These are phyloP conservation scores for Steinernema scapterisci DNA, from an alignment of 2,888 invertebrate genomes.

Conservation along the genomic window DNA sequence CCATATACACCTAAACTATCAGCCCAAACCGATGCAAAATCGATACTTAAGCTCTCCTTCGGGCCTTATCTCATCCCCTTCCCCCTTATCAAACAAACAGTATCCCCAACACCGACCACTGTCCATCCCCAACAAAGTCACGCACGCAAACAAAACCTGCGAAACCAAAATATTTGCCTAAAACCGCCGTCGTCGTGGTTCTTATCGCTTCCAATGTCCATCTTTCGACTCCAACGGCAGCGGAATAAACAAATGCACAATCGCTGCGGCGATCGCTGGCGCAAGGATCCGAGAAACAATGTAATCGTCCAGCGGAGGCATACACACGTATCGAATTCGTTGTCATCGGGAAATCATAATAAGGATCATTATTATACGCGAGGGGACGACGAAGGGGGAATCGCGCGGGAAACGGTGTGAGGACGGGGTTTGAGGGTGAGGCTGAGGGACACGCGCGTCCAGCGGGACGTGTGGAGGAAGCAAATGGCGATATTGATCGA, in stretches of 20 bases:
- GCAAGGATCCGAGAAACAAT: neutral
- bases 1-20: too few relatives aligned
- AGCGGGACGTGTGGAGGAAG: neutral
- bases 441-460: neutral
- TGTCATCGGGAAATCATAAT: constrained; percentile 10
- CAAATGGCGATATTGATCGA: neutral
- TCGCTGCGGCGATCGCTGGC: too few relatives aligned
- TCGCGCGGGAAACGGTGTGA: constrained; percentile 22
- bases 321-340: neutral
- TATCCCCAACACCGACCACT: too few relatives aligned
- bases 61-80: too few relatives aligned
- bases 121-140: too few relatives aligned
- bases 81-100: too few relatives aligned
- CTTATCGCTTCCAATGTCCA: neutral
- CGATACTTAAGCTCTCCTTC: too few relatives aligned
- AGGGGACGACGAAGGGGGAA: neutral
- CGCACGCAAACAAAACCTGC: too few relatives aligned
- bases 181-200: too few relatives aligned
- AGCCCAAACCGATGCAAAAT: too few relatives aligned
- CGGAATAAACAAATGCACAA: constrained; percentile 5
- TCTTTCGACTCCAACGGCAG: too few relatives aligned
- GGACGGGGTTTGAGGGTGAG: neutral
- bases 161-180: neutral
- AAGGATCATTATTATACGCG: constrained; percentile 17
- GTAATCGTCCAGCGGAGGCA: neutral